Evolutionary conservation across 2,797 vertebrate species (phyloP), one percentile per base, ranked within the genome.

Genomic region (Clarias laeviceps): DNA sequence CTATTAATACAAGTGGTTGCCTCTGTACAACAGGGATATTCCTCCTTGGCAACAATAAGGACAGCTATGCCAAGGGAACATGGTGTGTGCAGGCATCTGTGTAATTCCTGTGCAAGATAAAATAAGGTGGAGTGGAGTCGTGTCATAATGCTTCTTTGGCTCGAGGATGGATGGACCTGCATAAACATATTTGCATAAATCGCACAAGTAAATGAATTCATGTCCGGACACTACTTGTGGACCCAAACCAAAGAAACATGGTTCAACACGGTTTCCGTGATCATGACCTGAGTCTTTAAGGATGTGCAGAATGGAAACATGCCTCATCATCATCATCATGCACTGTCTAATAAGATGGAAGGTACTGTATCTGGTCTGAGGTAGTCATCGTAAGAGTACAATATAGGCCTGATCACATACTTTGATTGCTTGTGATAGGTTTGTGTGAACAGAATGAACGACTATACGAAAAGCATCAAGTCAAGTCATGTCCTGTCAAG

Each of bases 91-190:
- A 66, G 66, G 65, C 29, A 68, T 82, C 73, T 17, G 61, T 74
- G 82, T 82, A 64, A 34, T 86, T 24, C 78, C n/a, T 59, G 57
- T 57, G 14, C 76, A 80, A 22, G 66, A 72, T 80, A 59, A 72
- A 54, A 83, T 5, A 83, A 83, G 84, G 78, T 62, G 68, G 37
- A 70, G 34, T 27, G 27, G 37, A 22, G 56, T 72, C 40, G 4
- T 34, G 11, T 45, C 85, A 77, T 64, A 12, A 80, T 66, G 45
- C n/a, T 45, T 73, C 50, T 17, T 22, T 74, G 77, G 34, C 82
- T 72, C 57, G 29, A 14, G 20, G 56, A 50, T 45, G 72, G 34
- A 61, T 45, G 54, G 64, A 61, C 80, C 72, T 78, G 80, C 57
- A 78, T 54, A 54, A 54, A 64, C 64, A 18, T 32, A 34, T 78